phyloP scores from a whole-genome alignment of 2,888 invertebrate species.

The Thereva unica region DNA sequence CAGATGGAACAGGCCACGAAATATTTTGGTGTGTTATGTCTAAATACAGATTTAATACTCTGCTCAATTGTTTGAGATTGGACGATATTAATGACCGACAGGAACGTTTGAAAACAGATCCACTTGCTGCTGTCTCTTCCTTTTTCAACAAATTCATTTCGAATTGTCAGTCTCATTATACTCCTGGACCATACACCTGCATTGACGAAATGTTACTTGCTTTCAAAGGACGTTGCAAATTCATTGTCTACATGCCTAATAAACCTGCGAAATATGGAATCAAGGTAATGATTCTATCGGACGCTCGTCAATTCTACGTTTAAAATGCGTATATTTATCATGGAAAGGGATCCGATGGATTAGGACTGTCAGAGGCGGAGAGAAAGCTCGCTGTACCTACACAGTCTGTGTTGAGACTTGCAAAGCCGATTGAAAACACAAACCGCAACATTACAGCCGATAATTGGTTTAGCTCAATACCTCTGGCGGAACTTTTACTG shows the following conservation, averaged over 20 bases:
- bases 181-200: constrained; percentile 39
- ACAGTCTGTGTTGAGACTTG: constrained; percentile 38
- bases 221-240: constrained; percentile 42
- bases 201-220: constrained; percentile 42
- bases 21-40: constrained; percentile 40
- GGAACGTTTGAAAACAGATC: constrained; percentile 31
- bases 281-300: constrained; percentile 38
- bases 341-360: constrained; percentile 20
- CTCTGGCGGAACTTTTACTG: constrained; percentile 37
- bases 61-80: constrained; percentile 37
- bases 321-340: constrained; percentile 38
- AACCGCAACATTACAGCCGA: constrained; percentile 42
- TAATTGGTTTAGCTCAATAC: constrained; percentile 41
- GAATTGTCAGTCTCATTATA: constrained; percentile 37
- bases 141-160: constrained; percentile 35
- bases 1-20: constrained; percentile 42
- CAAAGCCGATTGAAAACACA: constrained; percentile 38
- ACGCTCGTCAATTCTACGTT: constrained; percentile 24
- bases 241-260: constrained; percentile 42
- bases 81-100: constrained; percentile 33
- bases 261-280: constrained; percentile 44
- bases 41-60: constrained; percentile 30
- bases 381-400: constrained; percentile 38
- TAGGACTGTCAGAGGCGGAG: constrained; percentile 32
- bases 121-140: constrained; percentile 35